A percentile compares a stretch with the other conserved stretches of the same genome.
These are phyloP conservation scores for Ceratothoa steindachneri DNA, from an alignment of 2,888 invertebrate genomes.

Conservation along the genomic window DNA sequence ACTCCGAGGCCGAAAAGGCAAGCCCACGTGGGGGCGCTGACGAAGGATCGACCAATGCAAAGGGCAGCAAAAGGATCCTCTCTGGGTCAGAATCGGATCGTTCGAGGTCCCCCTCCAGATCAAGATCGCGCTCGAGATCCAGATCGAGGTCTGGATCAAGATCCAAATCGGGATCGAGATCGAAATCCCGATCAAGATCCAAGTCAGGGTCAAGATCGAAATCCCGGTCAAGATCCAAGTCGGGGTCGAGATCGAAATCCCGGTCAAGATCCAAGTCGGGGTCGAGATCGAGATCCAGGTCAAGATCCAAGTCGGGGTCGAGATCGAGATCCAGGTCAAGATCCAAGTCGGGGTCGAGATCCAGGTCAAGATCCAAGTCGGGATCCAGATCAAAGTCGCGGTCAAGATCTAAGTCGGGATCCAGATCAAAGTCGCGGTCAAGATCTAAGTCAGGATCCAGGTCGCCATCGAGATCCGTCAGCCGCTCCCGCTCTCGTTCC, in stretches of 20 bases:
- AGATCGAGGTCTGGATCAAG: slow-evolving; percentile 38
- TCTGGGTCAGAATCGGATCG: slow-evolving; percentile 49
- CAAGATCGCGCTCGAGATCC: slow-evolving; percentile 51
- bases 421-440: slow-evolving; percentile 49
- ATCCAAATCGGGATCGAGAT: slow-evolving; percentile 49
- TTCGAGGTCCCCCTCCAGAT: slow-evolving; percentile 48
- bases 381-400: slow-evolving; percentile 21
- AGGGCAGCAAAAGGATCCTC: slow-evolving; percentile 47
- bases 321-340: slow-evolving; percentile 52
- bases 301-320: slow-evolving; percentile 51
- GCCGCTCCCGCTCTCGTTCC: slow-evolving; percentile 48
- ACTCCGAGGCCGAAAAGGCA: slow-evolving; percentile 47
- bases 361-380: slow-evolving; percentile 48
- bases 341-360: slow-evolving; percentile 49
- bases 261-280: slow-evolving; percentile 16
- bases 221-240: slow-evolving; percentile 50
- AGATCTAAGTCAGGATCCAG: slow-evolving; percentile 50
- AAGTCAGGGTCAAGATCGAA: slow-evolving; percentile 40
- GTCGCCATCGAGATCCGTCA: slow-evolving; percentile 42
- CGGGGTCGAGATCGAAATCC: slow-evolving; percentile 50
- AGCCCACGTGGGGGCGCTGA: slow-evolving; percentile 51
- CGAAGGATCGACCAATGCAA: slow-evolving; percentile 45
- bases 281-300: slow-evolving; percentile 8
- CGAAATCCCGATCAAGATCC: slow-evolving; percentile 50
- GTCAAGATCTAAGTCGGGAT: slow-evolving; percentile 34